Conservation (phyloP, 1,140 invertebrate genomes). For the Rhopalosiphum padi region DNA sequence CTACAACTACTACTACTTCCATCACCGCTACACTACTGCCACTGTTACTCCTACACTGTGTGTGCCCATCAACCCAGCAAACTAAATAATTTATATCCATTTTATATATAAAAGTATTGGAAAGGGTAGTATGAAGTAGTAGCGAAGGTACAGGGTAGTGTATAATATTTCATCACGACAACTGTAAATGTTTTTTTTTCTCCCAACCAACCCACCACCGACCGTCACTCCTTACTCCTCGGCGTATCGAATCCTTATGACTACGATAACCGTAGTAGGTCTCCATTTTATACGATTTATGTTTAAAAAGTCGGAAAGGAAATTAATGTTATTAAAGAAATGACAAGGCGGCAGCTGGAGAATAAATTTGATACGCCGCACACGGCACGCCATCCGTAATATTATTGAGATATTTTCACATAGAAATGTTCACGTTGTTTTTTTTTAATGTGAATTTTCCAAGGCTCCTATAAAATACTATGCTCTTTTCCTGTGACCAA, state of each 20-base stretch:
- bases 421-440: not conserved
- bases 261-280: slow-evolving; percentile 22
- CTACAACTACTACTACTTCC: not conserved
- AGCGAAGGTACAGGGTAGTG: not conserved
- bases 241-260: slow-evolving; percentile 42
- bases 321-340: slow-evolving; percentile 50
- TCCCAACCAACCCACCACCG: not conserved
- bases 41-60: not conserved
- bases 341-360: slow-evolving; percentile 1
- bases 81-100: slow-evolving; percentile 37
- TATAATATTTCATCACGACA: slow-evolving; percentile 45
- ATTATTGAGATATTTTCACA: slow-evolving; percentile 33
- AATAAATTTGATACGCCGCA: slow-evolving; percentile 30
- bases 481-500: not conserved
- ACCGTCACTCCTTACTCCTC: not conserved
- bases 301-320: slow-evolving; percentile 38
- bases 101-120: slow-evolving; percentile 22
- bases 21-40: not conserved
- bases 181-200: slow-evolving; percentile 23
- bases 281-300: slow-evolving; percentile 47
- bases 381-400: not conserved
- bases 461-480: not conserved
- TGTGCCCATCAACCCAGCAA: not conserved
- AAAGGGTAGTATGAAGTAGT: not conserved
- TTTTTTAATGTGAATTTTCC: not conserved